phyloP scores from a whole-genome alignment of 1,140 invertebrate genomes.

The Oryctes rhinoceros region DNA sequence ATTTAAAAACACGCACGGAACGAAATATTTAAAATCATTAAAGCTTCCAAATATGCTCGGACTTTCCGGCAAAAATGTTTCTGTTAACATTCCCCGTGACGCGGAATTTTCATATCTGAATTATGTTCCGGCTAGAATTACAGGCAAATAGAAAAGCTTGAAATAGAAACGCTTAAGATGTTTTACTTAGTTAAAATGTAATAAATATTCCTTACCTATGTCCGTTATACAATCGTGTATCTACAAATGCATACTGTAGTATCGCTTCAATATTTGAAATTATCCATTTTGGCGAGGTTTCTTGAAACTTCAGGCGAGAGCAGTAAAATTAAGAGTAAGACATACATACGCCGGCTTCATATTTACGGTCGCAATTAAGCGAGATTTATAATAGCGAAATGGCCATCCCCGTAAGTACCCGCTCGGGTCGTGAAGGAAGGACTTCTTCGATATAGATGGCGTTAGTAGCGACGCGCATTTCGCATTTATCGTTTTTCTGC shows the following conservation, averaged over 20 bases:
- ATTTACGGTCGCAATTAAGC: neutral
- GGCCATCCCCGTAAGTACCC: neutral
- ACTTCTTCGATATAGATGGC: neutral
- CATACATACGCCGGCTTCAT: neutral
- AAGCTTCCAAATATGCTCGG: neutral
- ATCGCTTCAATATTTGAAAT: too few species aligned
- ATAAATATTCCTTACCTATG: too few species aligned
- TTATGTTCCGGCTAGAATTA: neutral
- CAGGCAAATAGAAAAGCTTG: neutral
- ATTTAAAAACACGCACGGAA: too few species aligned
- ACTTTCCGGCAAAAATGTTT: neutral
- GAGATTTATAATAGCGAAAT: conserved; percentile 11
- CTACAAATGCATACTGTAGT: too few species aligned
- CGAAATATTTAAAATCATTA: neutral
- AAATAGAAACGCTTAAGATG: neutral
- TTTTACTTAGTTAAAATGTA: neutral
- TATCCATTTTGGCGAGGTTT: too few species aligned
- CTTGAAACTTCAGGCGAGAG: too few species aligned
- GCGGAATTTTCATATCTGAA: neutral
- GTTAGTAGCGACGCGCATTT: neutral
- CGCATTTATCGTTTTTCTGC: neutral
- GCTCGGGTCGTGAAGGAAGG: neutral
- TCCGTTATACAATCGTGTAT: too few species aligned
- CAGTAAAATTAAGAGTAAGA: neutral
- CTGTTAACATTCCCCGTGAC: neutral